Percentiles rank a stretch among this genome's conserved stretches.
Evolutionary conservation across 2,888 invertebrate genomes (phyloP).

Genomic region (Mesoligia furuncula): DNA sequence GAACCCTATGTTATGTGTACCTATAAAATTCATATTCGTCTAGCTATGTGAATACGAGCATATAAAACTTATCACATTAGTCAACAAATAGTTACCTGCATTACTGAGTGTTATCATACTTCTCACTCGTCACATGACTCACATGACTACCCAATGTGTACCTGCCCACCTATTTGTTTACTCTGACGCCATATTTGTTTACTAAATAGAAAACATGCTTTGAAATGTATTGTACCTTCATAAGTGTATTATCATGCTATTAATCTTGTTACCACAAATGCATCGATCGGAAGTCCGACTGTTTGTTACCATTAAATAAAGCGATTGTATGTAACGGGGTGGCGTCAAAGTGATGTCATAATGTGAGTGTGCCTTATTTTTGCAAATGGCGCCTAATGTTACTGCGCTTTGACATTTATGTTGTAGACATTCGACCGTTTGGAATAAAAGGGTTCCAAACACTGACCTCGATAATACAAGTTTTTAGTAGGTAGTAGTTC

Average conservation of each 20-base stretch:
- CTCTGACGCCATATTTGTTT: conserved; percentile 32
- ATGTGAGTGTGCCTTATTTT: too few relatives aligned
- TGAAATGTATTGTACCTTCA: conserved; percentile 6
- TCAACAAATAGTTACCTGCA: conserved; percentile 14
- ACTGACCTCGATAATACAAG: too few relatives aligned
- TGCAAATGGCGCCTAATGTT: too few relatives aligned
- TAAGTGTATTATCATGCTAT: not conserved
- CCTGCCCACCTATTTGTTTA: conserved; percentile 16
- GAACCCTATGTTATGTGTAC: not conserved
- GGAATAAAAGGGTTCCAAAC: too few relatives aligned
- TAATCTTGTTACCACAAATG: not conserved
- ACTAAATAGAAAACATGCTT: conserved; percentile 18
- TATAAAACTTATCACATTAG: conserved; percentile 9
- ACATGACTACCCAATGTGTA: conserved; percentile 24
- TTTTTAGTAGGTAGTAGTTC: too few relatives aligned
- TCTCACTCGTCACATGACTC: conserved; percentile 14
- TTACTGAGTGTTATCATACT: conserved; percentile 4
- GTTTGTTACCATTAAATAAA: conserved; percentile 1
- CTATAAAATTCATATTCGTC: not conserved
- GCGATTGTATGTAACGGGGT: not conserved
- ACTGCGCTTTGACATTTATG: too few relatives aligned
- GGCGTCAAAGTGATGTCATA: too few relatives aligned
- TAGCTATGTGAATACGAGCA: not conserved
- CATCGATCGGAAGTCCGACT: conserved; percentile 6
- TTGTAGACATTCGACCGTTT: too few relatives aligned